These are phyloP conservation scores for Rhinolophus ferrumequinum DNA, from an alignment of 2,113 vertebrate genomes.

Conservation along the genomic window DNA sequence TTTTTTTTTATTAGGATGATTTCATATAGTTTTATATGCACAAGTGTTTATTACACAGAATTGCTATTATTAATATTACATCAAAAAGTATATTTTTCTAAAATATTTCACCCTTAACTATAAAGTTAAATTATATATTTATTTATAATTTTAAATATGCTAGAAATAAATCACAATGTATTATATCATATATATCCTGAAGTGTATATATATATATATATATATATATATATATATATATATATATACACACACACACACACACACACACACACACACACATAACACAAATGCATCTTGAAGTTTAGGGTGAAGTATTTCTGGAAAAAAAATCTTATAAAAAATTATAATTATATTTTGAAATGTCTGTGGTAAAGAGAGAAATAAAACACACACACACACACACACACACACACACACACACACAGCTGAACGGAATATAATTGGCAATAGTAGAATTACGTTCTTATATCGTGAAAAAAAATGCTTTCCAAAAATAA, in stretches of 20 bases:
- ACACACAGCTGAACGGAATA: background rate
- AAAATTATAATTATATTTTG: background rate
- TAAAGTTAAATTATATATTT: background rate
- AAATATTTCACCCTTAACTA: background rate
- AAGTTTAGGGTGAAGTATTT: background rate
- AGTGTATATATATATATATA: background rate
- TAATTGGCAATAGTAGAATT: background rate
- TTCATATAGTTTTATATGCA: background rate
- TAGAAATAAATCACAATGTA: background rate
- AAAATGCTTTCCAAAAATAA: background rate
- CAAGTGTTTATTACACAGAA: background rate
- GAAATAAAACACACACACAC: background rate
- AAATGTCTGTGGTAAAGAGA: background rate
- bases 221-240: no score
- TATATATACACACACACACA: no score
- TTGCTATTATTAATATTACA: background rate
- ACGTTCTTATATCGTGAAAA: background rate
- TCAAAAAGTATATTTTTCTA: background rate
- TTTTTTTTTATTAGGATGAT: background rate
- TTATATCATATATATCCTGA: background rate
- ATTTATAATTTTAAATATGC: background rate
- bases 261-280: no score
- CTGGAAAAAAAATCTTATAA: background rate
- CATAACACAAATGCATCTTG: background rate
- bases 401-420: no score